These are phyloP conservation scores for Leptocoma aspasia DNA, from an alignment of 2,113 vertebrate species.

Conservation along the genomic window DNA sequence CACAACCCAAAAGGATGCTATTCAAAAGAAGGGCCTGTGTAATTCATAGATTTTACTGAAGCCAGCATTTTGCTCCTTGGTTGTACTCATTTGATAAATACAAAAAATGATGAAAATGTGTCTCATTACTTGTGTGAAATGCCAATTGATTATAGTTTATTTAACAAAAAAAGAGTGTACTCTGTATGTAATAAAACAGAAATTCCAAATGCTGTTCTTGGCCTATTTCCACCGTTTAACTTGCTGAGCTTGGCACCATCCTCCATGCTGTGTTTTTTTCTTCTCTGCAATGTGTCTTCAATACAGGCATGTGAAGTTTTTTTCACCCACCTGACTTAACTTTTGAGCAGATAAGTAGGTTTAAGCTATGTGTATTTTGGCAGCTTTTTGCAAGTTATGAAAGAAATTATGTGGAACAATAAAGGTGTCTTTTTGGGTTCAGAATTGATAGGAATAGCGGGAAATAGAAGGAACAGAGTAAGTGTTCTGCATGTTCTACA, in stretches of 20 bases:
- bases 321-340: background rate
- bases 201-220: constrained; percentile 1
- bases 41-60: background rate
- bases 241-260: background rate
- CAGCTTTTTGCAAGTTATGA: background rate
- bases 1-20: background rate
- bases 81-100: background rate
- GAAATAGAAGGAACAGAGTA: background rate
- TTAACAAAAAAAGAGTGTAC: background rate
- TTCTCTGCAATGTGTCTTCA: background rate
- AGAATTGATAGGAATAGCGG: background rate
- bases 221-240: background rate
- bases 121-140: constrained; percentile 6
- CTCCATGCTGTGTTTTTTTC: background rate
- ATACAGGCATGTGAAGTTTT: background rate
- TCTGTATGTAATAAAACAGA: constrained; percentile 27
- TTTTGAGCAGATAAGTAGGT: background rate
- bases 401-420: background rate
- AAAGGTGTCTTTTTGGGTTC: background rate
- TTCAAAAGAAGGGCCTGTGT: background rate
- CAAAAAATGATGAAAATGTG: background rate
- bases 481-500: background rate
- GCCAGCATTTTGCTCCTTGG: background rate
- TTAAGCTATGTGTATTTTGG: background rate
- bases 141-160: background rate